Base-by-base conservation (phyloP, 2,888 invertebrate species). In the Piscicola geometra region DNA sequence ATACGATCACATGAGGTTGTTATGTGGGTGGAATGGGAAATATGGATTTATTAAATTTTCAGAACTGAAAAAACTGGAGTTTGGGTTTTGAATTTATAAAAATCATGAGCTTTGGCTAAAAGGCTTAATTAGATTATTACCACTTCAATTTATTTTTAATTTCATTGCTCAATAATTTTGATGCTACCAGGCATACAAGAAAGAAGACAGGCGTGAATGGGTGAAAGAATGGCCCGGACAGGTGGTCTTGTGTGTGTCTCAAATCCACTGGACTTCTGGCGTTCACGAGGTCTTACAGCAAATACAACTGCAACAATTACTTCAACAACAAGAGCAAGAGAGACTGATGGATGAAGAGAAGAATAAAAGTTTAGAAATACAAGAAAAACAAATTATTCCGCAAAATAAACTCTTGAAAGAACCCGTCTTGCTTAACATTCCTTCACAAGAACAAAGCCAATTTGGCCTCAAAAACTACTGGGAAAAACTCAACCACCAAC, bases 161-260 rank as follows among this genome's bases (percentile, higher is more conserved):
- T 36, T 0, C 30, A 25, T 21, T n/a, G 21, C 33, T 69, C n/a
- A n/a, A n/a, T n/a, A n/a, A n/a, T n/a, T n/a, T n/a, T 47, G 3
- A 73, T 73, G 12, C 15, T 30, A 75, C 1, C 76, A 85, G 84
- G 84, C 85, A 1, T 86, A 86, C 78, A 80, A 81, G 5, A 81
- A 81, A 35, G 82, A 82, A 32, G 80, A 81, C 1, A 81, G 94
- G 75, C 88, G 88, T 2, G 87, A 88, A 33, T 95, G 96, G 96
- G 94, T 95, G 0, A 87, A 92, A 0, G 88, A 90, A 64, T 96
- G 95, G 95, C 94, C 96, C 0, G 95, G 95, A 0, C 96, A 96
- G 87, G 90, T 92, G 21, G 90, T 93, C 0, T 90, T 95, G 84
- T 91, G 91, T 80, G 86, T 84, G 2, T 86, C 91, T 1, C 92